Base-by-base conservation (phyloP, 2,797 vertebrate species). In the Chrysocyon brachyurus region DNA sequence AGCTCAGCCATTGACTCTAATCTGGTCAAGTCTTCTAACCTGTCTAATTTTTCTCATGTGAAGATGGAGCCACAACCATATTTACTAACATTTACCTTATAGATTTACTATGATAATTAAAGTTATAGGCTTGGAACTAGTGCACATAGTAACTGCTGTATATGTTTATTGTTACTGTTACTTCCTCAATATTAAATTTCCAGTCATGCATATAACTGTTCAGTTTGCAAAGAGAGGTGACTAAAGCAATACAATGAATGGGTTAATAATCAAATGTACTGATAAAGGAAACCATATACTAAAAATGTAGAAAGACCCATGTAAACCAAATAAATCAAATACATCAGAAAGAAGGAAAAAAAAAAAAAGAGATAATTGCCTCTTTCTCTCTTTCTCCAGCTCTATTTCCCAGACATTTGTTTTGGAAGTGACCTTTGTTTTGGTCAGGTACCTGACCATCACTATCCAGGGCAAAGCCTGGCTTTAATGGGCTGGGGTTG, bases 401-500 rank as follows among this genome's bases (percentile, higher is more conserved):
- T 4, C 54, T 5, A 3, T 57, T 75, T 40, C 3, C 17, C 21
- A 22, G 6, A 36, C 4, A 28, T 40, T 11, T 33, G 21, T 52
- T 75, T 70, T 33, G 5, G n/a, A 64, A 56, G 0, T 84, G 7
- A 33, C 6, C 21, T 46, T 31, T n/a, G 28, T 21, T 61, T 63
- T 26, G 31, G 8, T 31, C 52, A 52, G 11, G 2, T 26, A 2
- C 15, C 6, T 12, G 3, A 8, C 21, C 11, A 12, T 6, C 40
- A n/a, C 4, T 57, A 52, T 6, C n/a, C 14, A 63, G 33, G 14
- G 49, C 36, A 36, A 0, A 12, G 12, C 12, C 3, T 72, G 33
- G n/a, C 28, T n/a, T 19, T 56, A 12, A 10, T 2, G 14, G 22
- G 3, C 12, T 21, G 6, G 5, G 5, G 3, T 12, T 61, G 24